Percentiles rank a stretch among this genome's conserved stretches.
These are phyloP conservation scores for Serrognathus titanus DNA, from an alignment of 2,888 invertebrate genomes.

Conservation along the genomic window DNA sequence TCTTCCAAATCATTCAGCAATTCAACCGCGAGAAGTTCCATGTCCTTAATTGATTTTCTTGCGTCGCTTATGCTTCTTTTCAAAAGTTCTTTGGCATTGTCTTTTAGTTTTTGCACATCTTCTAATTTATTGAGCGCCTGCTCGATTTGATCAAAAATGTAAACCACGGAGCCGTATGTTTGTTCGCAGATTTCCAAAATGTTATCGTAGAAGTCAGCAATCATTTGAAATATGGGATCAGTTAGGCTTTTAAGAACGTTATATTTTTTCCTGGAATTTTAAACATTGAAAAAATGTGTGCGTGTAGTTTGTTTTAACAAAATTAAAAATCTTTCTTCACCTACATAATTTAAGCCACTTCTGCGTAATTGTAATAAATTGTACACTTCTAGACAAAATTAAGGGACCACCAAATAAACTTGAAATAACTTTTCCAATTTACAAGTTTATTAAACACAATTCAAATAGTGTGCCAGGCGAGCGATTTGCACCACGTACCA, in stretches of 20 bases:
- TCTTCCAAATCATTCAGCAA: slow-evolving; percentile 23
- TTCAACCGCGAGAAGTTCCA: slow-evolving; percentile 19
- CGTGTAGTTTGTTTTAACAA: too few species aligned
- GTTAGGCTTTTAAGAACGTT: slow-evolving; percentile 1
- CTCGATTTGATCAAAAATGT: slow-evolving; percentile 7
- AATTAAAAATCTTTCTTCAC: too few species aligned
- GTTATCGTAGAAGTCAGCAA: not conserved
- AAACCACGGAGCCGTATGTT: not conserved
- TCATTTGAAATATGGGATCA: not conserved
- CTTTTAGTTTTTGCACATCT: slow-evolving; percentile 25
- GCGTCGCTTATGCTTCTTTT: slow-evolving; percentile 24
- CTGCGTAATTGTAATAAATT: too few species aligned
- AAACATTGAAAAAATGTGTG: not conserved
- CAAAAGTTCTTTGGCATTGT: slow-evolving; percentile 23
- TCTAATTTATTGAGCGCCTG: slow-evolving; percentile 19
- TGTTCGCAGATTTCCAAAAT: not conserved
- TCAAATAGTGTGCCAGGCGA: too few species aligned
- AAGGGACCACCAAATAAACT: too few species aligned
- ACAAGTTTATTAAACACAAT: too few species aligned
- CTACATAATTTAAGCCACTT: too few species aligned
- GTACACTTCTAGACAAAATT: too few species aligned
- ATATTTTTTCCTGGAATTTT: not conserved
- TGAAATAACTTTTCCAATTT: too few species aligned
- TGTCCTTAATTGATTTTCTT: slow-evolving; percentile 22
- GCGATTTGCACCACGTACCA: too few species aligned